phyloP scores from a whole-genome alignment of 2,113 vertebrate genomes.

The Monopterus albus region DNA sequence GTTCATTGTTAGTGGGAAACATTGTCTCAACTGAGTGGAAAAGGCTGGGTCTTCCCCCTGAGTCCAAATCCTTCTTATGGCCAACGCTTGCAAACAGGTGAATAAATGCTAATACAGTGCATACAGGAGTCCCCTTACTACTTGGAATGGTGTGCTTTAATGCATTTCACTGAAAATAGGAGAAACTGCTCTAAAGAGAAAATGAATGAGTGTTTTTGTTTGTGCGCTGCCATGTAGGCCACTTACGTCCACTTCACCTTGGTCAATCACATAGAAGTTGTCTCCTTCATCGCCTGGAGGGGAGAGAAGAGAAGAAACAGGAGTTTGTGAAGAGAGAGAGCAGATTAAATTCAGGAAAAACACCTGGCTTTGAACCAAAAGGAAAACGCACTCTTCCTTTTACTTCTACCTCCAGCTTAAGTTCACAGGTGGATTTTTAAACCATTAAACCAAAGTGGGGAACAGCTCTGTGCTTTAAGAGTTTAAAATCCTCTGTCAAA shows the following conservation, averaged over 20 bases:
- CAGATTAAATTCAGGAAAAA: neutral
- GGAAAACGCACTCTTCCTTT: constrained; percentile 13
- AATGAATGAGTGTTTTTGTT: constrained; percentile 6
- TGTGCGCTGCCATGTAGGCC: constrained; percentile 16
- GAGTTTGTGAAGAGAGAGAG: constrained; percentile 23
- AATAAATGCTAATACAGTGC: constrained; percentile 1
- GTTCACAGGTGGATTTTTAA: constrained; percentile 24
- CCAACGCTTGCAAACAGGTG: neutral
- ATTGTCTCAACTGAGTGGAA: constrained; percentile 43
- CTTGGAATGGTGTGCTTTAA: neutral
- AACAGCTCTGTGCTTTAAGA: neutral
- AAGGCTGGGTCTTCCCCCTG: constrained; percentile 38
- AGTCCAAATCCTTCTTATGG: constrained; percentile 14
- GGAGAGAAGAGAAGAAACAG: constrained; percentile 41
- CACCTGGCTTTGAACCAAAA: constrained; percentile 13
- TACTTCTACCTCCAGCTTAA: constrained; percentile 6
- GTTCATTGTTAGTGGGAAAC: constrained; percentile 53
- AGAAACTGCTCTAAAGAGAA: neutral
- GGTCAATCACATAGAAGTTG: constrained; percentile 98
- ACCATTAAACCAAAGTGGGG: constrained; percentile 37
- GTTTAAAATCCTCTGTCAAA: constrained; percentile 31
- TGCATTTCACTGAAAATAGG: neutral
- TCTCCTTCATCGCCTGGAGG: constrained; percentile 94
- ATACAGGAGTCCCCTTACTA: neutral
- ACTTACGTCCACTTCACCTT: constrained; percentile 98